Evolutionary conservation across 1,140 invertebrate species (phyloP), one percentile per base, ranked within the genome.

Genomic region (Lucilia cuprina): DNA sequence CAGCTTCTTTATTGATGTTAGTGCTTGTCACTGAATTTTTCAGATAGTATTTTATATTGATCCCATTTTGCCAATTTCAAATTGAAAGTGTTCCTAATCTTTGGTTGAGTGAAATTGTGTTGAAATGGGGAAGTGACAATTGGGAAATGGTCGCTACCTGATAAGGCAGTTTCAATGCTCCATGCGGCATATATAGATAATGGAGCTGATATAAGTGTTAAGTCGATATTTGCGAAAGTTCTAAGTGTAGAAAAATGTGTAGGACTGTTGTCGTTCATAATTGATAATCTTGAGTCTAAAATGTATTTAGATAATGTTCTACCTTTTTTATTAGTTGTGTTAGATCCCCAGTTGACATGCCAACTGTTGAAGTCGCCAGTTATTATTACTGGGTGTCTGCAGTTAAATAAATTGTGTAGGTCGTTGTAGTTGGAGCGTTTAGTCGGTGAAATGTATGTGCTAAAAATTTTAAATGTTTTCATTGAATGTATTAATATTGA

Each of bases 351-450:
- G 60, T 9, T 84, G 75, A 25, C 25, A 84, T 83, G 82, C 78
- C 84, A 86, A 14, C 85, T 83, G 17, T 86, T 85, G n/a, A 86
- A 83, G 19, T 86, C 86, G 17, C 84, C 85, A 17, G 85, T 82
- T 13, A 86, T 85, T 21, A 86, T 60, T 19, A 83, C 21, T 49
- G 86, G 85, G 41, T 34, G 25, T 75, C 14, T 12, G 12, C 7
- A 30, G 13, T 30, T 34, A 34, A 35, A 75, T 14, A 75, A 17
- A 75, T 17, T 75, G 14, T 75, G 13, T 30, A 75, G 30, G 30
- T 75, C 8, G 12, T 25, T 75, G 7, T 30, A 75, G 14, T 7
- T 35, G 30, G 41, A 34, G 13, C 14, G 2, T 17, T 17, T 75
- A 34, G 25, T 34, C 14, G 74, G 74, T 25, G 25, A 9, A 14